Evolutionary conservation across 2,113 vertebrate genomes (phyloP).

Genomic region (Lampris incognitus): DNA sequence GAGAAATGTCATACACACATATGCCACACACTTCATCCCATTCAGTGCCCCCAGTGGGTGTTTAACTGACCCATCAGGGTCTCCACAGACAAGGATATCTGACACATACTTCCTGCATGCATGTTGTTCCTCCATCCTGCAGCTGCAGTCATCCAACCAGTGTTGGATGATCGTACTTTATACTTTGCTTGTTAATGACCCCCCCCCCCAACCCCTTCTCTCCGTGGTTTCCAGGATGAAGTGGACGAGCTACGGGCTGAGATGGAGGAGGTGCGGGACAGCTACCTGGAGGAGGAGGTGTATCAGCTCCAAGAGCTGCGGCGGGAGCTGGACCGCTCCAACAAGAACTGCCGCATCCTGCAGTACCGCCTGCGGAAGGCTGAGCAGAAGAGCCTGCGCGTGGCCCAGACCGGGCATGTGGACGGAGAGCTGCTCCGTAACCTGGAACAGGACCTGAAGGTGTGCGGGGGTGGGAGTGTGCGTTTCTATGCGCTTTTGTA

Average conservation of each 20-base stretch:
- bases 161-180: no score
- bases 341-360: conserved; percentile 98
- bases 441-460: conserved; percentile 98
- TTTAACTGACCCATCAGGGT: no score
- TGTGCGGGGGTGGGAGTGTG: conserved; percentile 37
- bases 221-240: conserved; percentile 87
- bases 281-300: conserved; percentile 97
- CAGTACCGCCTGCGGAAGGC: conserved; percentile 98
- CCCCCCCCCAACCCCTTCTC: neutral
- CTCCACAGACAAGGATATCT: no score
- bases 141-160: no score
- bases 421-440: conserved; percentile 94
- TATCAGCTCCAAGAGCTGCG: conserved; percentile 98
- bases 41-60: no score
- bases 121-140: no score
- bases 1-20: no score
- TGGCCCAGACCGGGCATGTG: conserved; percentile 95
- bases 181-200: no score
- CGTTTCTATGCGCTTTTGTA: neutral
- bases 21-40: no score
- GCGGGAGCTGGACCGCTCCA: conserved; percentile 94
- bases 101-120: no score
- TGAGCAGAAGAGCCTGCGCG: conserved; percentile 96
- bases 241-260: conserved; percentile 96
- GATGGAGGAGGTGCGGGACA: conserved; percentile 99